Evolutionary conservation across 2,113 vertebrate genomes (phyloP).

Genomic region (Dolichotis patagonum): DNA sequence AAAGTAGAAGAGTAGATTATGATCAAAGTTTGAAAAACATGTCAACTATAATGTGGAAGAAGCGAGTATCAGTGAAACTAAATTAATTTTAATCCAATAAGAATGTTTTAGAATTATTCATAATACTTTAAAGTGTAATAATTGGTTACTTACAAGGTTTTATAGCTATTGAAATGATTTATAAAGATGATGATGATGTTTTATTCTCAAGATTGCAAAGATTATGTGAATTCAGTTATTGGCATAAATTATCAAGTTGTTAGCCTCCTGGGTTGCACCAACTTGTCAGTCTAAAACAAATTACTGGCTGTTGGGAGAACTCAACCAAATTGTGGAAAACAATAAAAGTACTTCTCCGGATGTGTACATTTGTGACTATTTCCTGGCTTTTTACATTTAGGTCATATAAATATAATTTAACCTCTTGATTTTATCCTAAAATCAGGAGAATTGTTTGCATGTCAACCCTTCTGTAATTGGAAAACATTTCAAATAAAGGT

Average conservation of each 20-base stretch:
- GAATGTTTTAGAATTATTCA: not conserved
- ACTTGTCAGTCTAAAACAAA: not conserved
- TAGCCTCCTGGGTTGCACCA: not conserved
- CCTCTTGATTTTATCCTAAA: not conserved
- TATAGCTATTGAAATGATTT: not conserved
- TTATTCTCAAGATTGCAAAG: not conserved
- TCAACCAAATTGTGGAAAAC: not conserved
- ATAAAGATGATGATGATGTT: not conserved
- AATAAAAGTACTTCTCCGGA: not conserved
- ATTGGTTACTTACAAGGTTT: not conserved
- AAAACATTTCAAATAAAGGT: constrained; percentile 57
- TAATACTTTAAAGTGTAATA: not conserved
- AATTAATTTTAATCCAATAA: not conserved
- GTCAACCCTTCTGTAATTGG: constrained; percentile 15
- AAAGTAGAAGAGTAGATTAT: not conserved
- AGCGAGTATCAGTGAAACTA: not conserved
- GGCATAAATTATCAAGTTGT: not conserved
- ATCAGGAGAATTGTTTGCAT: constrained; percentile 12
- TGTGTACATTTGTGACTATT: constrained; percentile 5
- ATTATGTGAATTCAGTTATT: not conserved
- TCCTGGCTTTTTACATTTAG: not conserved
- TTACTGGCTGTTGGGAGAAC: not conserved
- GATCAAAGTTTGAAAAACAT: not conserved
- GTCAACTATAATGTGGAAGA: not conserved
- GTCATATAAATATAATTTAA: not conserved